Percentiles rank a stretch among this genome's conserved stretches.
These are phyloP conservation scores for Clarias pachynema DNA, from an alignment of 2,797 vertebrate species.

Conservation along the genomic window DNA sequence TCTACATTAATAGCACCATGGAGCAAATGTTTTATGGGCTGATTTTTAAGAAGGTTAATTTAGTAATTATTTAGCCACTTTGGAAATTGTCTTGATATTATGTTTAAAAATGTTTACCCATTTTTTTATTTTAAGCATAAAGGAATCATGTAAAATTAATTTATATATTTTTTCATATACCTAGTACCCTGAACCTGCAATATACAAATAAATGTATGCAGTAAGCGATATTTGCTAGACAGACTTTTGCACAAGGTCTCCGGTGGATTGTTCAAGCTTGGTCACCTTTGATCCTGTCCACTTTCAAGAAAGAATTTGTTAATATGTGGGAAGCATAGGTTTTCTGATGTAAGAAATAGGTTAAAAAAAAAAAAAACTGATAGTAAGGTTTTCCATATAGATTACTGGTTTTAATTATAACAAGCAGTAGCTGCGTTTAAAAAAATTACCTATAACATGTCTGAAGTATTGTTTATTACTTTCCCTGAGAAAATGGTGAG, in stretches of 20 bases:
- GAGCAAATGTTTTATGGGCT: neutral
- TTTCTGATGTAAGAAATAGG: neutral
- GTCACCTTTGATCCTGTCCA: conserved; percentile 71
- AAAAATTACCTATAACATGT: neutral
- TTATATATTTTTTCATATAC: neutral
- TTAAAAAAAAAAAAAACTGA: neutral
- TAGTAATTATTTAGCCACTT: neutral
- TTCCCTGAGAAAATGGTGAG: neutral
- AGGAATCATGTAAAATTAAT: neutral
- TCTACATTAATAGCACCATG: no score
- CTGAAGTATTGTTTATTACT: neutral
- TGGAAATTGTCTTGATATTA: neutral
- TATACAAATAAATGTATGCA: neutral
- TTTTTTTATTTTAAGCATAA: neutral
- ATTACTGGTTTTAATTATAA: neutral
- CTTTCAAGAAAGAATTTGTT: conserved; percentile 63
- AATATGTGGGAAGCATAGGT: neutral
- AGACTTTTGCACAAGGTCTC: conserved; percentile 53
- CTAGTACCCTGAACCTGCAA: neutral
- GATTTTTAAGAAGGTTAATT: neutral
- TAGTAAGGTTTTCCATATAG: no score
- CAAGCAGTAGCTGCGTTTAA: neutral
- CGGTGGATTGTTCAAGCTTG: conserved; percentile 76
- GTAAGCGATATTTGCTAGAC: neutral
- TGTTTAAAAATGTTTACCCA: neutral